These are phyloP conservation scores for Halocaridina rubra DNA, from an alignment of 2,888 invertebrate genomes.

Conservation along the genomic window DNA sequence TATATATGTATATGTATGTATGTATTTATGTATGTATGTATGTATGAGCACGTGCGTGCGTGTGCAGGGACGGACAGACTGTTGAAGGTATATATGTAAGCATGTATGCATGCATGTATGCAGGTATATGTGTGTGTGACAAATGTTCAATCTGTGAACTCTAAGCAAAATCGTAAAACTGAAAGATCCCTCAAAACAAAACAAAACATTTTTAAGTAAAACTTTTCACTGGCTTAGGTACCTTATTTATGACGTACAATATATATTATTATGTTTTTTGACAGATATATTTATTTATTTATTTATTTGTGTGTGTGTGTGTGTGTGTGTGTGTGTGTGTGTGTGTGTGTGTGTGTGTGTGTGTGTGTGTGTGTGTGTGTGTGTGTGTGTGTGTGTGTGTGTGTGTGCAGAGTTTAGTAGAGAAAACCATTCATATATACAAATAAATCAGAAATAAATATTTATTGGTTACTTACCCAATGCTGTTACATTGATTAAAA, in stretches of 20 bases:
- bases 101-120: not conserved
- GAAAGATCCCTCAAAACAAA: too few species aligned
- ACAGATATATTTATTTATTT: not conserved
- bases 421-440: not conserved
- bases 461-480: not conserved
- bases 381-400: not conserved
- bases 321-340: not conserved
- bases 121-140: not conserved
- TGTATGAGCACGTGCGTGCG: too few species aligned
- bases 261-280: not conserved
- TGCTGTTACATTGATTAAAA: too few species aligned
- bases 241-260: too few species aligned
- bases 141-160: not conserved
- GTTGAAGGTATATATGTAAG: too few species aligned
- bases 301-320: too few species aligned
- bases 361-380: not conserved
- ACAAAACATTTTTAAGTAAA: too few species aligned
- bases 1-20: too few species aligned
- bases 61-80: too few species aligned
- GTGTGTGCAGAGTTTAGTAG: not conserved
- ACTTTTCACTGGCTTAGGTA: too few species aligned
- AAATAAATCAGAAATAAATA: not conserved
- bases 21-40: too few species aligned
- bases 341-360: not conserved
- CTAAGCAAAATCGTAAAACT: too few species aligned